Evolutionary conservation across 2,113 vertebrate species (phyloP).

Genomic region (Carettochelys insculpta): DNA sequence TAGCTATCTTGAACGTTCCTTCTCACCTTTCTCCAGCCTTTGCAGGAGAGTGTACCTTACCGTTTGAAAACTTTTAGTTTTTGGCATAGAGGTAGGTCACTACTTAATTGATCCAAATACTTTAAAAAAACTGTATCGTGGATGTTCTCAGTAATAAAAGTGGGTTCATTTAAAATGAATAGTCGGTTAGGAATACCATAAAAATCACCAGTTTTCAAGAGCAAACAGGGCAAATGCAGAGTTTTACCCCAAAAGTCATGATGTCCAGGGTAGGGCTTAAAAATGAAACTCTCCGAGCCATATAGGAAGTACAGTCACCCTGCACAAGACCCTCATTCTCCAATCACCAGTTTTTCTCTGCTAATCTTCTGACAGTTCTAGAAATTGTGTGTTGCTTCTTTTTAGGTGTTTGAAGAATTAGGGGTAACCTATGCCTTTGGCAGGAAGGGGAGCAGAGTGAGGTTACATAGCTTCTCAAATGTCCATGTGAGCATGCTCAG

Average conservation of each 20-base stretch:
- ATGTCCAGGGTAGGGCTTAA: background rate
- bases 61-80: background rate
- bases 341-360: background rate
- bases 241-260: background rate
- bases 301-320: background rate
- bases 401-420: background rate
- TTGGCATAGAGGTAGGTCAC: background rate
- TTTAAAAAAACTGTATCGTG: background rate
- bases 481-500: too few species aligned
- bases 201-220: background rate
- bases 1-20: background rate
- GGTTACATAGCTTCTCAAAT: too few species aligned
- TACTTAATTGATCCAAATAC: background rate
- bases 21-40: too few species aligned
- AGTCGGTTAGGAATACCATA: background rate
- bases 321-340: background rate
- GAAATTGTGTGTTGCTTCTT: background rate
- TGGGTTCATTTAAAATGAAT: background rate
- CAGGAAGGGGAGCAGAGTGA: too few species aligned
- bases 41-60: background rate
- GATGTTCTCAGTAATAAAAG: background rate
- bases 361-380: background rate
- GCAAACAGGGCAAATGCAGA: background rate
- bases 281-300: background rate
- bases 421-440: too few species aligned